Percentiles rank a stretch among this genome's conserved stretches.
These are phyloP conservation scores for Pachydiplax longipennis DNA, from an alignment of 2,888 invertebrate species.

Conservation along the genomic window DNA sequence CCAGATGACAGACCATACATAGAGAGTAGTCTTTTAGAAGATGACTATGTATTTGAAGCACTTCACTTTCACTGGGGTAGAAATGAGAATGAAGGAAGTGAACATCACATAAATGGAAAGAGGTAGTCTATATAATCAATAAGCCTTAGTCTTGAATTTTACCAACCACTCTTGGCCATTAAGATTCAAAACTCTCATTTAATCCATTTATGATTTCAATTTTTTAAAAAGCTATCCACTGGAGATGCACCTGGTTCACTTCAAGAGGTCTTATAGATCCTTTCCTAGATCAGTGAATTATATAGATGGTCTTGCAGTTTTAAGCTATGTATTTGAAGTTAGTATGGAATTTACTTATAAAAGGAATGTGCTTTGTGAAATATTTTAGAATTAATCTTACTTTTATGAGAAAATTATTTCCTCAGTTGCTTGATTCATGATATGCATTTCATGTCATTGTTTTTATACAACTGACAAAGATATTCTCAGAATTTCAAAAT, in stretches of 20 bases:
- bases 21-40: constrained; percentile 63
- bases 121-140: not conserved
- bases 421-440: too few relatives aligned
- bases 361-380: too few relatives aligned
- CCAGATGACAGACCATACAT: constrained; percentile 50
- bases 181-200: not conserved
- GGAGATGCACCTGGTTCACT: constrained; percentile 50
- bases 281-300: constrained; percentile 46
- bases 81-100: constrained; percentile 48
- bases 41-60: constrained; percentile 64
- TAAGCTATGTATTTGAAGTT: constrained; percentile 49
- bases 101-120: constrained; percentile 48
- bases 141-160: not conserved
- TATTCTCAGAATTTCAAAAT: too few relatives aligned
- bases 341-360: not conserved
- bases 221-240: constrained; percentile 48
- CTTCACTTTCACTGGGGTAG: constrained; percentile 55
- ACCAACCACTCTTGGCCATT: not conserved
- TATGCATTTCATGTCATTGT: too few relatives aligned
- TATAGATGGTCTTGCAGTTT: constrained; percentile 48
- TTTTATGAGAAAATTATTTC: too few relatives aligned
- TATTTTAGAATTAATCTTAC: too few relatives aligned
- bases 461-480: too few relatives aligned
- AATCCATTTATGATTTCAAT: not conserved
- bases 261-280: constrained; percentile 45